These are phyloP conservation scores for Temnothorax longispinosus DNA, from an alignment of 1,140 invertebrate genomes.

Conservation along the genomic window DNA sequence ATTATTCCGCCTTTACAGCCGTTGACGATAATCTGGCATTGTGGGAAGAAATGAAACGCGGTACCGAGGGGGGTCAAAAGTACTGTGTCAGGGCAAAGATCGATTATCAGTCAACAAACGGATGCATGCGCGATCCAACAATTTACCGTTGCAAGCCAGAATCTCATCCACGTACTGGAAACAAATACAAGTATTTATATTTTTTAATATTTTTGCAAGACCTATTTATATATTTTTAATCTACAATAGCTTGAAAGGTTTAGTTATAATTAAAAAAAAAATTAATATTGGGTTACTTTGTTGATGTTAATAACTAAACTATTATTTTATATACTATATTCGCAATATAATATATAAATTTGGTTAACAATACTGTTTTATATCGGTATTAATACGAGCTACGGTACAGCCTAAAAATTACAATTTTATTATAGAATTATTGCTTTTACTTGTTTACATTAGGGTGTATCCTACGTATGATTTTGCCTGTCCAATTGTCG, in stretches of 20 bases:
- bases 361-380: not conserved
- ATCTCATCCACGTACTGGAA: constrained; percentile 96
- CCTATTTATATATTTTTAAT: not conserved
- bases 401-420: not conserved
- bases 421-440: not conserved
- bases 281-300: not conserved
- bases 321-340: not conserved
- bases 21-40: constrained; percentile 94
- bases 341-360: not conserved
- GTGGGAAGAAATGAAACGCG: constrained; percentile 98
- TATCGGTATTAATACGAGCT: not conserved
- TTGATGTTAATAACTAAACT: not conserved
- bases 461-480: constrained; percentile 99
- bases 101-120: constrained; percentile 98
- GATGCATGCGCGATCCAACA: constrained; percentile 99
- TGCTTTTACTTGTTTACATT: constrained; percentile 25
- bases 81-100: constrained; percentile 99
- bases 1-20: constrained; percentile 86
- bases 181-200: constrained; percentile 95
- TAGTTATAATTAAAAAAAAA: not conserved
- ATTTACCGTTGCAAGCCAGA: constrained; percentile 99
- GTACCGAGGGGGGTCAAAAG: constrained; percentile 91
- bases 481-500: constrained; percentile 99
- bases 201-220: constrained; percentile 32
- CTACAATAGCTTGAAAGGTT: not conserved